Evolutionary conservation across 2,113 vertebrate genomes (phyloP), one percentile per base, ranked within the genome.

Genomic region (Lipophrys pholis): DNA sequence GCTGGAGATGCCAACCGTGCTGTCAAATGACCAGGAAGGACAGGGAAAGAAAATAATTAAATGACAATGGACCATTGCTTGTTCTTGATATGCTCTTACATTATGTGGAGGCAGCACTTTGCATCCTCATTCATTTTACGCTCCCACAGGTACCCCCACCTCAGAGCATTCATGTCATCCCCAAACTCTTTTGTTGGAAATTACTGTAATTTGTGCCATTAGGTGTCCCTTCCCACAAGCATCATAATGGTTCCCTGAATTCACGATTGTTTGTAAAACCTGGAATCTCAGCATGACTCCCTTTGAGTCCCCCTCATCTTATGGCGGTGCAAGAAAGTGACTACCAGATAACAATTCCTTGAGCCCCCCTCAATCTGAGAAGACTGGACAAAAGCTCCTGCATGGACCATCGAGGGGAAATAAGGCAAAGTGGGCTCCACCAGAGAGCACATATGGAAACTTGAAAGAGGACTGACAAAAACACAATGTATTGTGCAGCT

Each of bases 151-250:
- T 55, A 11, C 35, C 11, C 15, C 46, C 35, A 12, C 10, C n/a
- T 43, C 43, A 16, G 52, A 42, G 65, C 51, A 39, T 10, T 16
- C 51, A 45, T 39, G 30, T 42, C 42, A 46, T 52, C 38, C 6
- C 36, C 52, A 50, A 54, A 43, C 46, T 41, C 54, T 41, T 11
- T 35, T 1, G 2, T 15, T 50, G 51, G 68, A 79, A 81, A 82
- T 80, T n/a, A 63, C 48, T 43, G 40, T 60, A 72, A 84, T 87
- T 60, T 83, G 30, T 51, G 55, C 61, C 63, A 85, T 78, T 80
- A 81, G 49, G 49, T 72, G 76, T 87, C 55, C 21, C 62, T 73
- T 59, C 40, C 63, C 30, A 40, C 52, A 68, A 64, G 30, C 55
- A 50, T 58, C 53, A n/a, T 2, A 35, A 61, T 42, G 11, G 12